Base-by-base conservation (phyloP, 2,113 vertebrate species). In the Phrynosoma blainvillii region DNA sequence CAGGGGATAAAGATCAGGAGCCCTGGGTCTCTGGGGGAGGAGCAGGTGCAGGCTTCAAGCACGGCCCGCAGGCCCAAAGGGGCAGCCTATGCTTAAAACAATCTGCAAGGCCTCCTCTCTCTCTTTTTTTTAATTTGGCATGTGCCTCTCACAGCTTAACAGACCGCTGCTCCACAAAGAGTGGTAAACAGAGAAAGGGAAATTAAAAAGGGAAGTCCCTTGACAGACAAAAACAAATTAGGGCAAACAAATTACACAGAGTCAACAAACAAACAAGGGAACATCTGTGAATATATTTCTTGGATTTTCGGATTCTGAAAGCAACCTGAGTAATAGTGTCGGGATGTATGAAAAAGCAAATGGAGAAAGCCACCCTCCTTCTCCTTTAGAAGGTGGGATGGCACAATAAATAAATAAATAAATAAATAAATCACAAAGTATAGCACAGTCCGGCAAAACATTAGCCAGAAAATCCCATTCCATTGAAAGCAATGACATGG, bases 221-320 rank as follows among this genome's bases (percentile, higher is more conserved):
- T 96, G 98, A 96, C 96, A 98, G 98, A 94, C 97, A 97, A 98
- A 98, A 98, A 98, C 98, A 99, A 99, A 99, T 99, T 98, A 98
- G 98, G 98, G 98, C 98, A 99, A 99, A 99, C 98, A 99, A 99
- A 99, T 99, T 99, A 99, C 98, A 98, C 97, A 97, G 98, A 99
- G 98, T 99, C 98, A 99, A 99, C 98, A 99, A 98, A 98, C 98
- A 99, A 98, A 98, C 98, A 98, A 98, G 97, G 97, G 97, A 98
- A 98, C 98, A 99, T 99, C 98, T 99, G 98, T 98, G 98, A 98
- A 98, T 97, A 96, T 97, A 97, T 98, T 98, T 98, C 96, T 98
- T 97, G 98, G 97, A 96, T 96, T 96, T 97, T 96, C 93, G 95
- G 96, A 96, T 95, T 96, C 95, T 90, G 93, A 96, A 96, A 95